Evolutionary conservation across 2,888 invertebrate genomes (phyloP).

Genomic region (Pteria penguin): DNA sequence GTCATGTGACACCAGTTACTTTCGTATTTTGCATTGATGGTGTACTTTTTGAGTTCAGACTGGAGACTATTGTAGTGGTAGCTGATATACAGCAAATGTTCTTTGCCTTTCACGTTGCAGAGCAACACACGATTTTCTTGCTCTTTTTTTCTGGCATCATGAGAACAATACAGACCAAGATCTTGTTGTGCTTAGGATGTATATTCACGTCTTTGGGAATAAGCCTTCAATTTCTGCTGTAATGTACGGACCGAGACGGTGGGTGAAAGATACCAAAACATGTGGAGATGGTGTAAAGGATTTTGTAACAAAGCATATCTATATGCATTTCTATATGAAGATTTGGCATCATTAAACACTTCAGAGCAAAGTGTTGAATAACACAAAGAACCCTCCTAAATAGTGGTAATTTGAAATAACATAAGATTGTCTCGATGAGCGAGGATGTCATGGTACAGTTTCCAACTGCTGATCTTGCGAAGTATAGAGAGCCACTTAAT

Average conservation of each 20-base stretch:
- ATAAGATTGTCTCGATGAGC: slow-evolving; percentile 45
- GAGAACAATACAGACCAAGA: slow-evolving; percentile 38
- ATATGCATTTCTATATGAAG: slow-evolving; percentile 26
- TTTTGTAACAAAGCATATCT: slow-evolving; percentile 20
- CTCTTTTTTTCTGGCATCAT: slow-evolving; percentile 52
- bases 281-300: slow-evolving; percentile 11
- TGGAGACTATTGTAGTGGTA: slow-evolving; percentile 31
- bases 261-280: slow-evolving; percentile 12
- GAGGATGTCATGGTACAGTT: slow-evolving; percentile 27
- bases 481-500: slow-evolving; percentile 10
- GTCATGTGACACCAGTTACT: too few relatives aligned
- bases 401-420: slow-evolving; percentile 32
- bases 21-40: slow-evolving; percentile 31
- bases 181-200: slow-evolving; percentile 32
- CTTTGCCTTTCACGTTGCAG: slow-evolving; percentile 42
- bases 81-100: slow-evolving; percentile 38
- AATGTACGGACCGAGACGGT: slow-evolving; percentile 15
- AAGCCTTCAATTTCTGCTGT: slow-evolving; percentile 34
- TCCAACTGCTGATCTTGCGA: slow-evolving; percentile 22
- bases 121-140: slow-evolving; percentile 42
- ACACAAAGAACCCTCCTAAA: slow-evolving; percentile 18
- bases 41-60: slow-evolving; percentile 34
- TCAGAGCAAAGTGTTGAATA: not conserved
- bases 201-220: slow-evolving; percentile 44
- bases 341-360: slow-evolving; percentile 2